Evolutionary conservation across 2,888 invertebrate species (phyloP).

Genomic region (Desoria tigrina): DNA sequence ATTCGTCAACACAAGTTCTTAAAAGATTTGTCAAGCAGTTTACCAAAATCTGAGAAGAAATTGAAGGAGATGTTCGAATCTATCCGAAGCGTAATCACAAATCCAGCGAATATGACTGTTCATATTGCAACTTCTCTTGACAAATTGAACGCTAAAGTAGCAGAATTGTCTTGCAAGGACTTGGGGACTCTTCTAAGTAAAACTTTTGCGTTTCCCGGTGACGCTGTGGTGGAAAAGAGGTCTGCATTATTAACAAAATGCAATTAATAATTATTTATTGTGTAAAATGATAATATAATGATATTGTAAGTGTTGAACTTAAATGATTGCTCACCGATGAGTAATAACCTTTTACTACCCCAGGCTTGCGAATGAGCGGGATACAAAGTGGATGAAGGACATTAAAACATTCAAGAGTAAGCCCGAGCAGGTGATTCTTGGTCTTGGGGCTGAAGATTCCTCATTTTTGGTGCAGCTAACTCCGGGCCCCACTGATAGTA

Average conservation of each 20-base stretch:
- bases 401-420: conserved; percentile 21
- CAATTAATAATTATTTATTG: no score
- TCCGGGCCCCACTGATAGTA: conserved; percentile 67
- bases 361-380: conserved; percentile 47
- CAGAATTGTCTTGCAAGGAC: conserved; percentile 53
- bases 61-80: conserved; percentile 61
- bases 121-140: conserved; percentile 74
- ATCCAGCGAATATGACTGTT: conserved; percentile 66
- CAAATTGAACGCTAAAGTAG: conserved; percentile 59
- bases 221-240: conserved; percentile 9
- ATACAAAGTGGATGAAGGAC: conserved; percentile 47
- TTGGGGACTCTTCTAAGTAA: conserved; percentile 29
- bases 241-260: no score
- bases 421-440: conserved; percentile 64
- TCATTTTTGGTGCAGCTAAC: conserved; percentile 70
- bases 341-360: no score
- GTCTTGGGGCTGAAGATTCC: conserved; percentile 80
- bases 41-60: conserved; percentile 55
- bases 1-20: conserved; percentile 77
- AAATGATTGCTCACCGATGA: no score
- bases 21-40: conserved; percentile 66
- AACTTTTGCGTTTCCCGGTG: conserved; percentile 37
- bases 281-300: no score
- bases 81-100: conserved; percentile 65
- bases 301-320: no score